Conservation (phyloP, 1,140 invertebrate genomes). For the Drosophila bocki region DNA sequence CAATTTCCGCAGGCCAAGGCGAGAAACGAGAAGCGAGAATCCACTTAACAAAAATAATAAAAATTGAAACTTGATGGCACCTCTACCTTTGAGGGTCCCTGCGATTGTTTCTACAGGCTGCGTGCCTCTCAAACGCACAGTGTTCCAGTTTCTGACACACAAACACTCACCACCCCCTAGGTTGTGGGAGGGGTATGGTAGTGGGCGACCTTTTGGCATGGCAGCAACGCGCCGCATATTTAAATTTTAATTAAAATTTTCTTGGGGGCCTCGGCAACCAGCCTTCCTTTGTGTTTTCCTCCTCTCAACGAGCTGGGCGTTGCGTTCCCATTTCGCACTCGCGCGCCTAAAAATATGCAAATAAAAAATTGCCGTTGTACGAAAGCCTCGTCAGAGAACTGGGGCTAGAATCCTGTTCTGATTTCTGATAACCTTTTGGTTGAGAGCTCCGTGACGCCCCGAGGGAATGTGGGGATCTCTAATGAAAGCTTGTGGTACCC, state of each 20-base stretch:
- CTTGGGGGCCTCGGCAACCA: conserved; percentile 6
- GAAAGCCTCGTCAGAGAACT: neutral
- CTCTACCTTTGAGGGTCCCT: conserved; percentile 12
- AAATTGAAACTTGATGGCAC: conserved; percentile 13
- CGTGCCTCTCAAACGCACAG: conserved; percentile 10
- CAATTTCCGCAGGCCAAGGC: conserved; percentile 60
- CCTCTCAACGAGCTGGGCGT: conserved; percentile 5
- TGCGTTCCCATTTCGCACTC: conserved; percentile 61
- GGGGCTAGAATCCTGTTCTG: conserved; percentile 37
- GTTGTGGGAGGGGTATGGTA: neutral
- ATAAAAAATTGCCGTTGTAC: conserved; percentile 61
- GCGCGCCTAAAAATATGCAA: conserved; percentile 77
- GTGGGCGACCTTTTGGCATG: conserved; percentile 48
- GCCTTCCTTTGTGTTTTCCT: conserved; percentile 6
- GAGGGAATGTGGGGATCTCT: neutral
- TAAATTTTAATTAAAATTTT: conserved; percentile 82
- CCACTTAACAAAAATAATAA: conserved; percentile 29
- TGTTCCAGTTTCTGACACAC: conserved; percentile 51
- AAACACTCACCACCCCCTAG: too few species aligned
- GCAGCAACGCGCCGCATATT: conserved; percentile 71
- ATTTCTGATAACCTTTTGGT: conserved; percentile 56
- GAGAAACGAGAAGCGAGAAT: conserved; percentile 11
- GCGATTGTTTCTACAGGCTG: conserved; percentile 22
- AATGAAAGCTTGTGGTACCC: conserved; percentile 7
- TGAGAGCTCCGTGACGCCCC: conserved; percentile 19